phyloP scores from a whole-genome alignment of 2,113 vertebrate genomes.

The Pitta sordida region DNA sequence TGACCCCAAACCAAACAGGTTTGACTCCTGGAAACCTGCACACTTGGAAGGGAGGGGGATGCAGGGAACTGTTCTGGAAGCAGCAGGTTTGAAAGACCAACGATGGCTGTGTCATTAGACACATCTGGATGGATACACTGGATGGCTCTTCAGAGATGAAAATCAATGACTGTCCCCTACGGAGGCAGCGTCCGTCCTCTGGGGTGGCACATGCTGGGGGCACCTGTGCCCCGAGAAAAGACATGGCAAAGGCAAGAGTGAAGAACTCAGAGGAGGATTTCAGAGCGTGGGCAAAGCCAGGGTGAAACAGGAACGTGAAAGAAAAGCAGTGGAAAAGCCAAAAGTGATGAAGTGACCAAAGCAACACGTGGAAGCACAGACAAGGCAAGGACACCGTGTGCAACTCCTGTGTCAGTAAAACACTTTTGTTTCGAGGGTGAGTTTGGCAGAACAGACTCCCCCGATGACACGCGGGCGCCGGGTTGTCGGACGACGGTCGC shows the following conservation, averaged over 20 bases:
- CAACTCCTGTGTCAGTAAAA: not conserved
- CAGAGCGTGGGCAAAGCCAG: not conserved
- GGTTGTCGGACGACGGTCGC: not conserved
- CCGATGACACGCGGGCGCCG: accelerated
- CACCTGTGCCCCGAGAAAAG: not conserved
- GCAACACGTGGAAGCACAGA: not conserved
- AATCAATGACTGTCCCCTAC: accelerated
- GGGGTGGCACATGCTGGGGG: not conserved
- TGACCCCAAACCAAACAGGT: not conserved
- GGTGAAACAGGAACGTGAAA: not conserved
- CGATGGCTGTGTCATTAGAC: not conserved
- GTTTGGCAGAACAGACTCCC: not conserved
- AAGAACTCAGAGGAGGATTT: not conserved
- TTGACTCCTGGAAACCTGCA: not conserved
- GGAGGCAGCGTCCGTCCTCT: not conserved
- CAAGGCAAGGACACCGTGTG: not conserved
- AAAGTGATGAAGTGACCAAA: not conserved
- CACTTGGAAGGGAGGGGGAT: not conserved
- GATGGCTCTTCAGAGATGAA: not conserved
- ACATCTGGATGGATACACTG: not conserved
- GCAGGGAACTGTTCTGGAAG: not conserved
- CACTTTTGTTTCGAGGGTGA: not conserved
- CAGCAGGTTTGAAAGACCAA: not conserved
- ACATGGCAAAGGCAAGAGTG: not conserved
- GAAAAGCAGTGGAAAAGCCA: not conserved